Evolutionary conservation across 2,797 vertebrate genomes (phyloP).

Genomic region (Clamator glandarius): DNA sequence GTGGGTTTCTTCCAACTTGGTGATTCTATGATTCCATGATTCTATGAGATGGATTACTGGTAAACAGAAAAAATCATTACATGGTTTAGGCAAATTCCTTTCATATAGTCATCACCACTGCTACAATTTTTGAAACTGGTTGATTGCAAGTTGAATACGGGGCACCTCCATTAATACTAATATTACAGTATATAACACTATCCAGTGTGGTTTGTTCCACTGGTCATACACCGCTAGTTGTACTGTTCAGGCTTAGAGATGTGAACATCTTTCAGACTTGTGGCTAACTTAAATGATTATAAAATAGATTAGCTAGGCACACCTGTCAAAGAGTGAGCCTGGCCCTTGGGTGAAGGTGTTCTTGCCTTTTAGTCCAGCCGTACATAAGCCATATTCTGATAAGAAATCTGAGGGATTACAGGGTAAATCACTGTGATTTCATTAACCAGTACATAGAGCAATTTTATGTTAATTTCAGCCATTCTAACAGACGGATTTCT

Average conservation of each 20-base stretch:
- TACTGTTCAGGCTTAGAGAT: neutral
- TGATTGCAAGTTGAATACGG: neutral
- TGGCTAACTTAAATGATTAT: neutral
- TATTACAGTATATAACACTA: neutral
- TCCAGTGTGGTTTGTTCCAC: neutral
- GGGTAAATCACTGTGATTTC: conserved; percentile 42
- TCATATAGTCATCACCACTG: neutral
- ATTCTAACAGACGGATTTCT: conserved; percentile 9
- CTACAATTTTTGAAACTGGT: neutral
- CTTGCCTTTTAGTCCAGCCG: conserved; percentile 42
- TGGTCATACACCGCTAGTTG: neutral
- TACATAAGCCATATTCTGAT: neutral
- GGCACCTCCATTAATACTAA: neutral
- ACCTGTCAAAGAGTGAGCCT: neutral
- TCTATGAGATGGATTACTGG: neutral
- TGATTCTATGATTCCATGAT: no score
- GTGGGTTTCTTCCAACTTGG: no score
- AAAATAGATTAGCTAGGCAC: neutral
- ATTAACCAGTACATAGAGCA: conserved; percentile 42
- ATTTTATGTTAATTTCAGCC: conserved; percentile 48
- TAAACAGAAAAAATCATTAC: neutral
- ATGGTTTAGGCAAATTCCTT: neutral
- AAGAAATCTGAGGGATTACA: conserved; percentile 36
- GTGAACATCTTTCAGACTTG: neutral
- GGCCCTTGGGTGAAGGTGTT: neutral